Conservation (phyloP, 2,888 invertebrate genomes). For the Tetheella fluctuosa region DNA sequence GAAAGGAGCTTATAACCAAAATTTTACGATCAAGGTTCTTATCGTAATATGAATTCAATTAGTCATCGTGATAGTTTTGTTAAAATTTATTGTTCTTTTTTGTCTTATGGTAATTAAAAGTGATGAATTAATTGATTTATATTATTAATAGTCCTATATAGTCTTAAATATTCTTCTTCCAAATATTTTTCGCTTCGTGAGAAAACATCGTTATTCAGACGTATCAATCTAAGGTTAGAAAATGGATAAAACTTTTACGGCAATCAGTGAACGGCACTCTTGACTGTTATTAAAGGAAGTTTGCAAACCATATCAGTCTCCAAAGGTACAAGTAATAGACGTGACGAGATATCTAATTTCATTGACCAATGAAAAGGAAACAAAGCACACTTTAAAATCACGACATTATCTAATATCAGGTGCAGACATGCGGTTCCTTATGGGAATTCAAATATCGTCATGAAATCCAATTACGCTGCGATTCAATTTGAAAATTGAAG, state of each 20-base stretch:
- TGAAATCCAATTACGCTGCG: background rate
- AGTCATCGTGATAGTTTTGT: background rate
- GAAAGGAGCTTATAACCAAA: background rate
- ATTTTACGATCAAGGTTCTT: background rate
- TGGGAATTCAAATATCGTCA: background rate
- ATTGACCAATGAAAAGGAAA: background rate
- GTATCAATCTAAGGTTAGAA: no score
- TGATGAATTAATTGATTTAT: background rate
- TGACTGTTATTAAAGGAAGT: background rate
- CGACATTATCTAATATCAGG: background rate
- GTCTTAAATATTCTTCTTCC: no score
- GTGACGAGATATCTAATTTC: background rate
- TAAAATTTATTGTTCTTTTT: background rate
- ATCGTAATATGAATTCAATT: background rate
- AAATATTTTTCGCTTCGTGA: no score
- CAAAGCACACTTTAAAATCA: background rate
- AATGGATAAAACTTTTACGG: no score
- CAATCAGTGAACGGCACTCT: no score
- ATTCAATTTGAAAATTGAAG: background rate
- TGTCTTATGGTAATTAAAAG: background rate
- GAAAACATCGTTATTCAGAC: no score
- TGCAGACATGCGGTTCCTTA: background rate
- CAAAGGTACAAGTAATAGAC: background rate
- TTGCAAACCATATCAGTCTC: background rate
- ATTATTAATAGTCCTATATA: background rate